Conservation (phyloP, 2,888 invertebrate genomes). For the Chloroclystis v-ata region DNA sequence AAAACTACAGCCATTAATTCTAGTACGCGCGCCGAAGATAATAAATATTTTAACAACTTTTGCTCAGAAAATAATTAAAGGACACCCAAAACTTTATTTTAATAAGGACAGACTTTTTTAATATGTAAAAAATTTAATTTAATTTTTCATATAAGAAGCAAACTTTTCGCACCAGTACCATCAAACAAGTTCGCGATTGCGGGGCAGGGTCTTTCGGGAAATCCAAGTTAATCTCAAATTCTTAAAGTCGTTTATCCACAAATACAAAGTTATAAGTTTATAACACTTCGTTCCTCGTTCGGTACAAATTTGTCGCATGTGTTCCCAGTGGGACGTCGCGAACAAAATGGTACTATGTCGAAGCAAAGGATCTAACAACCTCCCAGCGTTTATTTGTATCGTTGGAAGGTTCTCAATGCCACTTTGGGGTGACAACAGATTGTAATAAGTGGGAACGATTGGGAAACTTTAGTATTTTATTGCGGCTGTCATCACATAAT, state of each 20-base stretch:
- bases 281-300: not conserved
- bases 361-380: slow-evolving; percentile 16
- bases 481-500: too few species aligned
- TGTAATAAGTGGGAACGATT: slow-evolving; percentile 2
- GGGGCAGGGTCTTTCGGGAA: not conserved
- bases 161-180: too few species aligned
- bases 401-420: not conserved
- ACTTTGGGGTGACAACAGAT: not conserved
- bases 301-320: slow-evolving; percentile 1
- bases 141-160: too few species aligned
- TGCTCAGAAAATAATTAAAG: too few species aligned
- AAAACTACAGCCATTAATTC: slow-evolving; percentile 2
- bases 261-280: not conserved
- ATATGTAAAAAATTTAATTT: too few species aligned
- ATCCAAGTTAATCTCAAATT: not conserved
- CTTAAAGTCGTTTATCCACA: not conserved
- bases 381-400: slow-evolving; percentile 17
- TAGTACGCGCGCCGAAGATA: not conserved
- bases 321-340: slow-evolving; percentile 17
- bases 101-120: not conserved
- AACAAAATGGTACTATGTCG: slow-evolving; percentile 17
- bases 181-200: too few species aligned
- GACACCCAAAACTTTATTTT: not conserved
- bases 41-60: not conserved
- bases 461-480: not conserved